Evolutionary conservation across 2,888 invertebrate species (phyloP).

Genomic region (Thecocarcelia acutangulata): DNA sequence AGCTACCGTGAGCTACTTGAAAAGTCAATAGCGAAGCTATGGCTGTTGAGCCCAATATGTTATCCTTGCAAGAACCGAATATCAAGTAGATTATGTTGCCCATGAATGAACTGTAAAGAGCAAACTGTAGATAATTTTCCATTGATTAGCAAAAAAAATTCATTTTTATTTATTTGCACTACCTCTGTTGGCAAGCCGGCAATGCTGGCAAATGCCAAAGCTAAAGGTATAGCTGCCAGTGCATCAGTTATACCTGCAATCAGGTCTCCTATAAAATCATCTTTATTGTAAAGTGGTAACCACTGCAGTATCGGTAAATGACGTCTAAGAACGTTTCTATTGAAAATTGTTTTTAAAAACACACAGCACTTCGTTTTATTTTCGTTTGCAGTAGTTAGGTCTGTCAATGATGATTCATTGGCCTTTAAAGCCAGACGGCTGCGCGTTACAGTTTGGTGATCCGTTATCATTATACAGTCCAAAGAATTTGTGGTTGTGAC

Average conservation of each 20-base stretch:
- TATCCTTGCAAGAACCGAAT: slow-evolving; percentile 95
- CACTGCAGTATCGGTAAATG: slow-evolving; percentile 89
- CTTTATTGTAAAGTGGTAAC: slow-evolving; percentile 88
- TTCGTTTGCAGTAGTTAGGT: slow-evolving; percentile 64
- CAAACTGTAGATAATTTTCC: slow-evolving; percentile 85
- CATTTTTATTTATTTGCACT: slow-evolving; percentile 5
- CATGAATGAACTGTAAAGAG: slow-evolving; percentile 94
- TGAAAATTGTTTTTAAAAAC: slow-evolving; percentile 82
- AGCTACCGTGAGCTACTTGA: slow-evolving; percentile 86
- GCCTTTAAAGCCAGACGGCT: slow-evolving; percentile 58
- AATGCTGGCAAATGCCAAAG: slow-evolving; percentile 90
- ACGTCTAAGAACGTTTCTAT: slow-evolving; percentile 87
- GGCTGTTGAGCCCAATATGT: slow-evolving; percentile 95
- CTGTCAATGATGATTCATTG: slow-evolving; percentile 40
- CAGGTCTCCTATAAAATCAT: slow-evolving; percentile 90
- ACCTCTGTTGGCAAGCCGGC: slow-evolving; percentile 89
- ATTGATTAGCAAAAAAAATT: slow-evolving; percentile 21
- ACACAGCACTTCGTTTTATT: slow-evolving; percentile 65
- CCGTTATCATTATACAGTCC: slow-evolving; percentile 63
- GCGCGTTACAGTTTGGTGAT: slow-evolving; percentile 63
- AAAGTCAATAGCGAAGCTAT: slow-evolving; percentile 93
- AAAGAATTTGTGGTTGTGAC: slow-evolving; percentile 46
- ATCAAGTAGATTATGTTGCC: slow-evolving; percentile 94
- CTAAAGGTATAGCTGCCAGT: slow-evolving; percentile 86
- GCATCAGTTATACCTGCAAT: slow-evolving; percentile 97